Evolutionary conservation across 64 coral and sea anemone genomes (phyloP).

Genomic region (Actinia equina): DNA sequence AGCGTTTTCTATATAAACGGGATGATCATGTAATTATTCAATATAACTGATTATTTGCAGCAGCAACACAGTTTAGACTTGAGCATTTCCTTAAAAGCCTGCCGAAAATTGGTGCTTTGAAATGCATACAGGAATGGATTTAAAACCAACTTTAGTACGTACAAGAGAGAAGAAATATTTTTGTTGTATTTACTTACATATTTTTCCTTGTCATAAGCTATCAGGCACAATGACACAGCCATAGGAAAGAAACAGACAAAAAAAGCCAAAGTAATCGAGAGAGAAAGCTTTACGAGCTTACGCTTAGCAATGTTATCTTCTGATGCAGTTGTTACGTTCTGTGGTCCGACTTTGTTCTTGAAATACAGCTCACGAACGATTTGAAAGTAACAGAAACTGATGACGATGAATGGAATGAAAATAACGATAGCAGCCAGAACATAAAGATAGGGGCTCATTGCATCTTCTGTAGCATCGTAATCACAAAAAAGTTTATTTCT

Average conservation of each 20-base stretch:
- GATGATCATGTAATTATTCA: too few relatives aligned
- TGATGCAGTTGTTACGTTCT: not conserved
- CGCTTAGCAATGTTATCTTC: not conserved
- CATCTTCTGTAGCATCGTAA: not conserved
- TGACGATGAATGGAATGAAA: constrained; percentile 6
- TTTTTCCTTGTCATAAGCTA: not conserved
- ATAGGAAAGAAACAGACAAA: not conserved
- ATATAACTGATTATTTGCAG: too few relatives aligned
- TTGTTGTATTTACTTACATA: not conserved
- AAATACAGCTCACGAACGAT: constrained; percentile 31
- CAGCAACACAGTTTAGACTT: not conserved
- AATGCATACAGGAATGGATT: constrained; percentile 38
- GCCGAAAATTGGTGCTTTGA: constrained; percentile 32
- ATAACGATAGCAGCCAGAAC: not conserved
- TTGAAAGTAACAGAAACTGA: constrained; percentile 24
- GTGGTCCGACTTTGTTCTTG: not conserved
- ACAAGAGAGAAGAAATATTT: not conserved
- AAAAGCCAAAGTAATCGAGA: not conserved
- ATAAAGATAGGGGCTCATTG: not conserved
- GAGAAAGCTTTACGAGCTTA: constrained; percentile 9
- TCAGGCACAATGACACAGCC: not conserved
- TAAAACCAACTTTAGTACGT: not conserved
- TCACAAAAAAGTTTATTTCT: constrained; percentile 10
- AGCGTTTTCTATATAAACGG: too few relatives aligned
- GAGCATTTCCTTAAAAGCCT: constrained; percentile 19